Conservation (phyloP, 2,888 invertebrate species). For the Biston betularia region DNA sequence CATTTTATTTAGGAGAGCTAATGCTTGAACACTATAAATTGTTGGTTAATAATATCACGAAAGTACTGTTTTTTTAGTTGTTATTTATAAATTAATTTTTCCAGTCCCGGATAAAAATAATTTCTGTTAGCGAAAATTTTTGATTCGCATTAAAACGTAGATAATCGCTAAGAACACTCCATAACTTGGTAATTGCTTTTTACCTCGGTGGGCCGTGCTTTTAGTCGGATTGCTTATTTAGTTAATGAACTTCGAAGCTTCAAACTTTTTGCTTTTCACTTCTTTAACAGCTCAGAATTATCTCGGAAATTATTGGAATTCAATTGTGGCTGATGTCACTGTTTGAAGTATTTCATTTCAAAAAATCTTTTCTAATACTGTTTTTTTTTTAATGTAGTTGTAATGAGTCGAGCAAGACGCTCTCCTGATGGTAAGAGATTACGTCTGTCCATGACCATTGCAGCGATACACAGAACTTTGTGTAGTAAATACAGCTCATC, state of each 20-base stretch:
- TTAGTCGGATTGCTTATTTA: constrained; percentile 81
- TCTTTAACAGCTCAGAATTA: constrained; percentile 65
- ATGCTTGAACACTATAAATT: no score
- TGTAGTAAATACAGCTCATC: no score
- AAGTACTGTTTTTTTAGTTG: background rate
- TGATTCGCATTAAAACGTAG: constrained; percentile 49
- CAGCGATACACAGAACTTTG: no score
- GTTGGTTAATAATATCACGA: no score
- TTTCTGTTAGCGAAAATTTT: constrained; percentile 12
- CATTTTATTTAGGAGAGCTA: no score
- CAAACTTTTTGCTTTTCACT: constrained; percentile 69
- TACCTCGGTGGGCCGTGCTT: constrained; percentile 74
- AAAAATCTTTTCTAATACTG: no score
- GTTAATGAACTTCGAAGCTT: constrained; percentile 74
- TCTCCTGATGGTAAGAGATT: no score
- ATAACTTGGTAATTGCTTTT: constrained; percentile 79
- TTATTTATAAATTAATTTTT: background rate
- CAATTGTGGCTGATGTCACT: background rate
- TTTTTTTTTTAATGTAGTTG: no score
- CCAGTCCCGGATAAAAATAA: background rate
- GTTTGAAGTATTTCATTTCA: background rate
- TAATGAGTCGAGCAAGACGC: no score
- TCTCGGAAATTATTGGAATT: constrained; percentile 33
- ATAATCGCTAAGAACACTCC: constrained; percentile 74
- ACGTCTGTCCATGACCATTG: no score